Percentiles rank a stretch among this genome's conserved stretches.
phyloP scores from a whole-genome alignment of 2,113 vertebrate genomes.

The Argyrosomus japonicus region DNA sequence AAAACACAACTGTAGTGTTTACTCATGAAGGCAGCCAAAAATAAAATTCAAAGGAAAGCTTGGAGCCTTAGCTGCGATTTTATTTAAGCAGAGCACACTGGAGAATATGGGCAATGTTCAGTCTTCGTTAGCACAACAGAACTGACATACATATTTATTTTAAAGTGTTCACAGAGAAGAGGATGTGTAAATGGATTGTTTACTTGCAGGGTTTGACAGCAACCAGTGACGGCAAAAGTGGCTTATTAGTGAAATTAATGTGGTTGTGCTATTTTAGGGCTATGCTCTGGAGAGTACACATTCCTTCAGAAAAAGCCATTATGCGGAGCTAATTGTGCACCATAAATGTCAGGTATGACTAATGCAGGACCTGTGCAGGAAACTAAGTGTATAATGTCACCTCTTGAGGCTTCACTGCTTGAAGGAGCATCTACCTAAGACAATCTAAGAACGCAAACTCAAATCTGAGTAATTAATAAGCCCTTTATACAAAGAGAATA shows the following conservation, averaged over 20 bases:
- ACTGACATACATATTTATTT: conserved; percentile 44
- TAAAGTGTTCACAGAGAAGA: conserved; percentile 17
- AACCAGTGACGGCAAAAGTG: conserved; percentile 48
- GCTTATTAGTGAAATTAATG: conserved; percentile 77
- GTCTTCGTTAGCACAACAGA: conserved; percentile 46
- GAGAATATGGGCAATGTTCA: conserved; percentile 13
- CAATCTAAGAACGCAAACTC: conserved; percentile 5
- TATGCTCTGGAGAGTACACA: conserved; percentile 68
- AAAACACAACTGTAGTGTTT: conserved; percentile 14
- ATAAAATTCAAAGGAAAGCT: conserved; percentile 26
- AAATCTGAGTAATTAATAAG: conserved; percentile 36
- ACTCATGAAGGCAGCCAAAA: conserved; percentile 9
- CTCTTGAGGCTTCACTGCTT: conserved; percentile 47
- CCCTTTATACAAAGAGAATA: conserved; percentile 30
- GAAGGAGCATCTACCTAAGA: conserved; percentile 21
- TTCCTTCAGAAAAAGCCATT: conserved; percentile 77
- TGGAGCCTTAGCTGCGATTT: conserved; percentile 3
- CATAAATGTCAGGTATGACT: conserved; percentile 82
- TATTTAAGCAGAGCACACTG: conserved; percentile 22
- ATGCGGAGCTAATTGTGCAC: conserved; percentile 78
- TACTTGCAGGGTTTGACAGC: conserved; percentile 55
- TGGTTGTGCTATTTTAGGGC: conserved; percentile 74
- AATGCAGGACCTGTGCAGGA: conserved; percentile 70
- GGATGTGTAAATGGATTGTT: conserved; percentile 64
- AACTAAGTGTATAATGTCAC: conserved; percentile 65